Base-by-base conservation (phyloP, 2,888 invertebrate species). In the Hydrotaea cyrtoneurina region DNA sequence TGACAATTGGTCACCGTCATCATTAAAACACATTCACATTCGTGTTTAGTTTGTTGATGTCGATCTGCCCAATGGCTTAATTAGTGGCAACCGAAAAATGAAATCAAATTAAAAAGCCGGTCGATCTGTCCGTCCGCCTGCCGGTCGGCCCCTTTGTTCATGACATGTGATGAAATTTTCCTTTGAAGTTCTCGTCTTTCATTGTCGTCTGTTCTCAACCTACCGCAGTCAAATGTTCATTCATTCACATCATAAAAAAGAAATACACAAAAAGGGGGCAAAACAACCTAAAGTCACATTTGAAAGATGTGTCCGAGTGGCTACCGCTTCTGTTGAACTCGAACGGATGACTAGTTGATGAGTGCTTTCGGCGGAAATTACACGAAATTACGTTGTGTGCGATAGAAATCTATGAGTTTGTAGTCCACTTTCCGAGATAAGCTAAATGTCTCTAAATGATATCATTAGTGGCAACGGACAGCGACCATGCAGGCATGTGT, bases 111-210 rank as follows among this genome's bases (percentile, higher is more conserved):
- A 64, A 76, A 76, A 62, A 53, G 23, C 59, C 26, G 21, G 31
- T 5, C 50, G n/a, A n/a, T n/a, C n/a, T n/a, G n/a, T n/a, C n/a
- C n/a, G n/a, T n/a, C n/a, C n/a, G n/a, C n/a, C n/a, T n/a, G n/a
- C n/a, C n/a, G n/a, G 82, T 69, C 82, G 85, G 76, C 78, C 53
- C 53, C 73, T 80, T 86, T 85, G 83, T 83, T 80, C 80, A 76
- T 82, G 84, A 86, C 82, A 82, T 78, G 81, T 83, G 82, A 82
- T 81, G 82, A 79, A 78, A 87, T 69, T 79, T 85, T 85, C 83
- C 77, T 86, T 87, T 87, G 85, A 85, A 73, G 87, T 86, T 71
- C 50, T 76, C 59, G 39, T 31, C 4, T 19, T 72, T 59, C n/a
- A 43, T 59, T 19, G 50, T 15, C 69, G 43, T 19, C 8, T 19